These are phyloP conservation scores for Drosophila orena DNA, from an alignment of 1,140 invertebrate species.

Conservation along the genomic window DNA sequence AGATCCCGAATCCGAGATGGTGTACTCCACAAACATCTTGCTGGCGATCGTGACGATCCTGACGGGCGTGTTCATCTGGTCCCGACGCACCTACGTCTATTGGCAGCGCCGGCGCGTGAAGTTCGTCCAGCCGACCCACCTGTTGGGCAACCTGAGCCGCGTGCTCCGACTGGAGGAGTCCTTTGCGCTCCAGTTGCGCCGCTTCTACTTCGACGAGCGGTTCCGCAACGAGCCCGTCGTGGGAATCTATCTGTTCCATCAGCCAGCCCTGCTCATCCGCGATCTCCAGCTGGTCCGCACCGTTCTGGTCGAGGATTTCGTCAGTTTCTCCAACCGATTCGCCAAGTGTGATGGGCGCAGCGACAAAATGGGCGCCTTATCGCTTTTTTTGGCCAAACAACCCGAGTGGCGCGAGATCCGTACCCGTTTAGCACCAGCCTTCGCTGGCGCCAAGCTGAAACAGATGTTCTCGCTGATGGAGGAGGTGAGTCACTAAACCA, in stretches of 20 bases:
- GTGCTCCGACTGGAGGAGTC: conserved; percentile 74
- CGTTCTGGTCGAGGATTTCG: conserved; percentile 86
- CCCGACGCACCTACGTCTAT: conserved; percentile 81
- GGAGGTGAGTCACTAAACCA: conserved; percentile 74
- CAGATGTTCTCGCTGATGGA: conserved; percentile 86
- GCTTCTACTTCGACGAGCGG: conserved; percentile 72
- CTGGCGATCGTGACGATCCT: conserved; percentile 75
- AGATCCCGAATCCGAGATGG: conserved; percentile 34
- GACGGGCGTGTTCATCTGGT: conserved; percentile 79
- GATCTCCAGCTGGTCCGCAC: conserved; percentile 86
- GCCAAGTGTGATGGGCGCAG: conserved; percentile 68
- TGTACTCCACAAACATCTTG: conserved; percentile 73
- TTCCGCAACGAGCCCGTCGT: conserved; percentile 79
- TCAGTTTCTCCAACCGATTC: conserved; percentile 80
- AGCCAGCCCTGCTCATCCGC: conserved; percentile 85
- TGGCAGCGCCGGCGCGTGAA: conserved; percentile 81
- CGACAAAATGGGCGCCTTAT: conserved; percentile 77
- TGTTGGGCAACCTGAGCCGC: conserved; percentile 76
- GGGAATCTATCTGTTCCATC: conserved; percentile 85
- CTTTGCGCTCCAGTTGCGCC: conserved; percentile 70
- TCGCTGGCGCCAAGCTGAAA: conserved; percentile 86
- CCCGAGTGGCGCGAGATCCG: conserved; percentile 86
- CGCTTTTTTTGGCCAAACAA: conserved; percentile 76
- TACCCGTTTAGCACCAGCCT: conserved; percentile 86
- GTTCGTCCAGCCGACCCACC: conserved; percentile 73